A percentile compares a stretch with the other conserved stretches of the same genome.
Evolutionary conservation across 2,797 vertebrate genomes (phyloP).

Genomic region (Sebastes vulpes): DNA sequence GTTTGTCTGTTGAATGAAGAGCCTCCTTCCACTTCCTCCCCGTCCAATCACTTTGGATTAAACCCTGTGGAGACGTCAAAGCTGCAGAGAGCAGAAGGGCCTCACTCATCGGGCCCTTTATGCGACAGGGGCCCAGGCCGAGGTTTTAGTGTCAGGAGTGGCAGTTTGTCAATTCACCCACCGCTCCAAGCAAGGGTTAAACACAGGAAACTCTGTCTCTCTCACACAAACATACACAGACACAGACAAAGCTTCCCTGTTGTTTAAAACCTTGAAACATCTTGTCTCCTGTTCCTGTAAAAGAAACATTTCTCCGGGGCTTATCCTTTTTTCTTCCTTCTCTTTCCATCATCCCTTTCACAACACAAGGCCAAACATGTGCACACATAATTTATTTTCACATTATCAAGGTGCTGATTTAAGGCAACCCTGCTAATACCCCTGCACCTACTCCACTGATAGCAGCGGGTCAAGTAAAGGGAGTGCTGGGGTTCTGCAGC

Average conservation of each 20-base stretch:
- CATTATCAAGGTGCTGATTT: slow-evolving; percentile 12
- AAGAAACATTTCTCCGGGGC: slow-evolving; percentile 15
- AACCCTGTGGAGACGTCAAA: slow-evolving; percentile 53
- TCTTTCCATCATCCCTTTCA: slow-evolving; percentile 40
- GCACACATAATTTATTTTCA: slow-evolving; percentile 2
- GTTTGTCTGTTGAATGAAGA: slow-evolving; percentile 70
- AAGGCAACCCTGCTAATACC: slow-evolving; percentile 19
- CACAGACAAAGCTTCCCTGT: slow-evolving; percentile 25
- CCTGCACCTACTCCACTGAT: slow-evolving; percentile 23
- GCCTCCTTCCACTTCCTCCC: slow-evolving; percentile 63
- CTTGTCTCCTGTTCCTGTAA: slow-evolving; percentile 22
- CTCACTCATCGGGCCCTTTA: slow-evolving; percentile 65
- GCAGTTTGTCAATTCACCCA: slow-evolving; percentile 57
- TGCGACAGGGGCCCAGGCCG: slow-evolving; percentile 39
- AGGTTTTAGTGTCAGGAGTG: slow-evolving; percentile 67
- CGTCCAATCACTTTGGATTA: slow-evolving; percentile 61
- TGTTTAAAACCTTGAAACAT: slow-evolving; percentile 1
- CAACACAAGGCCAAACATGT: slow-evolving; percentile 6
- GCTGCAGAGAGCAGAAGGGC: slow-evolving; percentile 51
- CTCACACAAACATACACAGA: slow-evolving; percentile 22
- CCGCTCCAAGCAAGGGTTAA: slow-evolving; percentile 43
- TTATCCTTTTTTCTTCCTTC: neutral
- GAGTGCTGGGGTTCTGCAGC: slow-evolving; percentile 17
- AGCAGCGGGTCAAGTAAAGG: slow-evolving; percentile 30
- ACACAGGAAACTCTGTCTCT: slow-evolving; percentile 25